phyloP scores from a whole-genome alignment of 1,140 invertebrate species.

The Zaprionus tsacasi region DNA sequence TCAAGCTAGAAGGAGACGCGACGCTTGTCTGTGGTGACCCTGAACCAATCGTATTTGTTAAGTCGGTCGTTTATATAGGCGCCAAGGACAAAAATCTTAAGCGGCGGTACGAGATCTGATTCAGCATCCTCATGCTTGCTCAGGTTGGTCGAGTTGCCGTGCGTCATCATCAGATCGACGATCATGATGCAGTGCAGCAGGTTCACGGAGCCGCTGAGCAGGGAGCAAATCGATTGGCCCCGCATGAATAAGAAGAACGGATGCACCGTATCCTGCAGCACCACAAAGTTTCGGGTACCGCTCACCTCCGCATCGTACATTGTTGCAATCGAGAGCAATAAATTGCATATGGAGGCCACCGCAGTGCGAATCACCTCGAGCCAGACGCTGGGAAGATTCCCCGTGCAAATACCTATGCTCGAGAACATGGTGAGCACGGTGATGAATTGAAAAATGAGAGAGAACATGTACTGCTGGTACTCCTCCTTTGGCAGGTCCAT shows the following conservation, averaged over 20 bases:
- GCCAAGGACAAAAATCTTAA: conserved; percentile 13
- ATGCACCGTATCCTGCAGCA: conserved; percentile 4
- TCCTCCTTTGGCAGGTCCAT: neutral
- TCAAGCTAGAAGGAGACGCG: conserved; percentile 19
- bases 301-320: conserved; percentile 36
- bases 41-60: conserved; percentile 23
- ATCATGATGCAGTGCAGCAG: conserved; percentile 32
- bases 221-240: conserved; percentile 29
- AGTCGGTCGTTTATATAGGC: conserved; percentile 18
- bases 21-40: conserved; percentile 26
- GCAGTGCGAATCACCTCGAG: conserved; percentile 24
- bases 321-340: conserved; percentile 18
- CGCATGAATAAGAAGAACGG: conserved; percentile 18
- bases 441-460: conserved; percentile 16
- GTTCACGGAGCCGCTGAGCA: conserved; percentile 20
- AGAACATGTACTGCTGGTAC: conserved; percentile 19
- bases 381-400: conserved; percentile 14
- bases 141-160: neutral
- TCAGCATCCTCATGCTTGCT: neutral
- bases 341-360: neutral
- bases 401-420: conserved; percentile 37
- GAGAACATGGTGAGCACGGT: conserved; percentile 34
- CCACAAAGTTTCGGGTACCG: neutral
- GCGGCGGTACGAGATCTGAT: neutral
- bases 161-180: conserved; percentile 18